These are phyloP conservation scores for Pteropus alecto DNA, from an alignment of 2,113 vertebrate genomes.

Conservation along the genomic window DNA sequence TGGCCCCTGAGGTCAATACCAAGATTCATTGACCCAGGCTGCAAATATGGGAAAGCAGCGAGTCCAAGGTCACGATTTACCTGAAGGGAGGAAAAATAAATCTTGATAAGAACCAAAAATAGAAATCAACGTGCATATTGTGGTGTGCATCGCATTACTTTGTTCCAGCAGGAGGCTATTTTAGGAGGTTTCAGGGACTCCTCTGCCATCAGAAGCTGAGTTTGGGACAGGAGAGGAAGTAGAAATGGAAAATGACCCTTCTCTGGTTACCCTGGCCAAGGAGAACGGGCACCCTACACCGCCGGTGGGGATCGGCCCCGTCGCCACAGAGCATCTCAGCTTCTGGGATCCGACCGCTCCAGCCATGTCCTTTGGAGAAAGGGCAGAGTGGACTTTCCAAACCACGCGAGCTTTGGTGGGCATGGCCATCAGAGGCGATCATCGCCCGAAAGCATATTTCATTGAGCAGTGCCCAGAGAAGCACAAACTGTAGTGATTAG, in stretches of 20 bases:
- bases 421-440: background rate
- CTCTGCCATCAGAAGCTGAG: background rate
- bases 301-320: background rate
- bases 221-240: constrained; percentile 8
- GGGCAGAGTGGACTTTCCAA: background rate
- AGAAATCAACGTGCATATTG: constrained; percentile 44
- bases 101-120: constrained; percentile 71
- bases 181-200: constrained; percentile 32
- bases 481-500: too few relatives aligned
- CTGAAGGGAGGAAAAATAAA: constrained; percentile 71
- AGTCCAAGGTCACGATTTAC: constrained; percentile 73
- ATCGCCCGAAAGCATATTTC: background rate
- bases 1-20: constrained; percentile 36
- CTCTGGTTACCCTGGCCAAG: background rate
- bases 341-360: background rate
- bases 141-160: background rate
- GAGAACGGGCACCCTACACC: background rate
- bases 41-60: constrained; percentile 56
- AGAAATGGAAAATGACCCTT: background rate
- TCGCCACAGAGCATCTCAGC: background rate
- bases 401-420: background rate
- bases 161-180: constrained; percentile 47
- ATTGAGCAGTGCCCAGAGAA: background rate
- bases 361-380: background rate
- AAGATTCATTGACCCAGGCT: constrained; percentile 58